These are phyloP conservation scores for Cabera pusaria DNA, from an alignment of 2,888 invertebrate genomes.

Conservation along the genomic window DNA sequence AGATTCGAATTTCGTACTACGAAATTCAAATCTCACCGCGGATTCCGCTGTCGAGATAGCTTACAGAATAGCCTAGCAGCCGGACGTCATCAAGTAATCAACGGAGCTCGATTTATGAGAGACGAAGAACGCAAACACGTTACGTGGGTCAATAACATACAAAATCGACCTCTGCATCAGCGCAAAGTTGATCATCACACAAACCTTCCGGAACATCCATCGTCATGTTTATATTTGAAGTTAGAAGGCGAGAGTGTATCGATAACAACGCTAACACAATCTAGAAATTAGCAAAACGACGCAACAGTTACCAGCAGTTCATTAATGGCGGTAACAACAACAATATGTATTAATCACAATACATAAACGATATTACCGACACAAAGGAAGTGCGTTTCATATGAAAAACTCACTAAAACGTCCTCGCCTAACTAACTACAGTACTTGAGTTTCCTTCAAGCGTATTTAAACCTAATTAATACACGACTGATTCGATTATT, in stretches of 20 bases:
- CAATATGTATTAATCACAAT: no score
- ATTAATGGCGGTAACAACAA: slow-evolving; percentile 21
- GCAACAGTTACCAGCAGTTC: slow-evolving; percentile 25
- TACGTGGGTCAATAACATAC: slow-evolving; percentile 1
- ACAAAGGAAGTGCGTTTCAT: slow-evolving; percentile 12
- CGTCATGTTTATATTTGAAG: slow-evolving; percentile 7
- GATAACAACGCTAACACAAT: slow-evolving; percentile 20
- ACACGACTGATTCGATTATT: slow-evolving; percentile 1
- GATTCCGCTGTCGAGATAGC: no score
- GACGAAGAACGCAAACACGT: slow-evolving; percentile 3
- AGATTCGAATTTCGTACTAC: no score
- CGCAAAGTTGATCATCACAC: not conserved
- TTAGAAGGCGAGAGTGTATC: slow-evolving; percentile 1
- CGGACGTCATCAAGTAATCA: slow-evolving; percentile 4
- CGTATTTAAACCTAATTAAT: not conserved
- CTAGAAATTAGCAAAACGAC: slow-evolving; percentile 20
- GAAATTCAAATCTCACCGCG: no score
- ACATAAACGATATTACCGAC: slow-evolving; percentile 23
- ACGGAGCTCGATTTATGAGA: slow-evolving; percentile 7
- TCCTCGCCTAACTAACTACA: slow-evolving; percentile 2
- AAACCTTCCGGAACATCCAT: not conserved
- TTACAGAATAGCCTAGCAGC: no score
- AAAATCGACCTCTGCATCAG: slow-evolving; percentile 2
- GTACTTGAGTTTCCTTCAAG: slow-evolving; percentile 2
- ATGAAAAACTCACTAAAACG: slow-evolving; percentile 8